Evolutionary conservation across 2,113 vertebrate species (phyloP), one percentile per base, ranked within the genome.

Genomic region (Apodemus sylvaticus): DNA sequence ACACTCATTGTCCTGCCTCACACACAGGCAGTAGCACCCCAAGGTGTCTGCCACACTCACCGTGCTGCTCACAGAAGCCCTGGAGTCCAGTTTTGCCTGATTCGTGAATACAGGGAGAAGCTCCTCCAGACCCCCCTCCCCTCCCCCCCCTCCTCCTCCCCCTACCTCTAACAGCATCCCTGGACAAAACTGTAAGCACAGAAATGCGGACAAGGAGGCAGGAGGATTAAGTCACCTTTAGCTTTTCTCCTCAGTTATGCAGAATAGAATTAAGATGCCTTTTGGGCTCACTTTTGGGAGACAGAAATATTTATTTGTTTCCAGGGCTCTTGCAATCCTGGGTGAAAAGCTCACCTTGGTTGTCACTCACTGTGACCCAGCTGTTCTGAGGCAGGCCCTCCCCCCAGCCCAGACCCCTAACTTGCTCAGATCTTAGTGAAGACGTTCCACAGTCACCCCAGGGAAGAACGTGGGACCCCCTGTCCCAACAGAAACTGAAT

Each of bases 231-330:
- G 91, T 83, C 96, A 96, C 88, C 83, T 58, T 93, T 87, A 93
- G 95, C 42, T 83, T 93, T 89, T 91, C 93, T 89, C 95, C 92
- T 77, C 71, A 91, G 51, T 76, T 97, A 55, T 83, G 58, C 53
- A 60, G 60, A 94, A 86, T 39, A 91, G 79, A 94, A 94, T 83
- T 94, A 93, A 95, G 96, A 94, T 0, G 0, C 39, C 60, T 94
- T 97, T 95, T 73, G 79, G 97, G 97, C 95, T 95, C 31, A 17
- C 31, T 96, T 96, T 96, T 66, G 93, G 89, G 91, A 92, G 97
- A 97, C 96, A 95, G 97, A 97, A 96, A 96, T 96, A 97, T 96
- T 96, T 97, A 96, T 97, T 97, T 97, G 97, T 97, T 97, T 90
- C 96, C 96, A 96, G 97, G 95, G 89, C 95, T 93, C 89, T 91